These are phyloP conservation scores for Peromyscus attwateri DNA, from an alignment of 2,797 vertebrate species.

Conservation along the genomic window DNA sequence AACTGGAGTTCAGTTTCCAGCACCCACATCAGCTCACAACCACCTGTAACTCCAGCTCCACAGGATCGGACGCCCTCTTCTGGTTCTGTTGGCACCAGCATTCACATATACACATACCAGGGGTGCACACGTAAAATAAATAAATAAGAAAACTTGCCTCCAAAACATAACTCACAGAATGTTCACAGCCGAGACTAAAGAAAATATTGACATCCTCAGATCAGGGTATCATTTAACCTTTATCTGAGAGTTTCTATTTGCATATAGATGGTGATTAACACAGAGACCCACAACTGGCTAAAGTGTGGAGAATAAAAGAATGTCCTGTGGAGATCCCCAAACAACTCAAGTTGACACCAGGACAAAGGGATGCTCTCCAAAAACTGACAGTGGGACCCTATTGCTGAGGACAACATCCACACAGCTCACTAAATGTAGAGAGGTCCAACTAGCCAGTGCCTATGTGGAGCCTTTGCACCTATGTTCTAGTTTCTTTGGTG, in stretches of 20 bases:
- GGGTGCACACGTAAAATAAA: not conserved
- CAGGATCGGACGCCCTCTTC: not conserved
- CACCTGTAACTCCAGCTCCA: not conserved
- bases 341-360: not conserved
- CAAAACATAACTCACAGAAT: constrained; percentile 25
- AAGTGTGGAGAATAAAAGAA: not conserved
- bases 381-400: not conserved
- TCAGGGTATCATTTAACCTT: not conserved
- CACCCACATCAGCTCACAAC: not conserved
- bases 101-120: not conserved
- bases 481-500: not conserved
- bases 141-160: not conserved
- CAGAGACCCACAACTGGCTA: not conserved
- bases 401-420: not conserved
- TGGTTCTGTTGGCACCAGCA: not conserved
- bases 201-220: not conserved
- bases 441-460: not conserved
- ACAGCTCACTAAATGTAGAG: not conserved
- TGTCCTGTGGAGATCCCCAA: not conserved
- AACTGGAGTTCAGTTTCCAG: not conserved
- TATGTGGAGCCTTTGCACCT: not conserved
- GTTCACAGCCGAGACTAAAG: not conserved
- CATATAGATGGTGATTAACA: not conserved
- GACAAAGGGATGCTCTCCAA: not conserved
- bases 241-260: not conserved